Evolutionary conservation across 2,888 invertebrate species (phyloP), one percentile per base, ranked within the genome.

Genomic region (Acholoe squamosa): DNA sequence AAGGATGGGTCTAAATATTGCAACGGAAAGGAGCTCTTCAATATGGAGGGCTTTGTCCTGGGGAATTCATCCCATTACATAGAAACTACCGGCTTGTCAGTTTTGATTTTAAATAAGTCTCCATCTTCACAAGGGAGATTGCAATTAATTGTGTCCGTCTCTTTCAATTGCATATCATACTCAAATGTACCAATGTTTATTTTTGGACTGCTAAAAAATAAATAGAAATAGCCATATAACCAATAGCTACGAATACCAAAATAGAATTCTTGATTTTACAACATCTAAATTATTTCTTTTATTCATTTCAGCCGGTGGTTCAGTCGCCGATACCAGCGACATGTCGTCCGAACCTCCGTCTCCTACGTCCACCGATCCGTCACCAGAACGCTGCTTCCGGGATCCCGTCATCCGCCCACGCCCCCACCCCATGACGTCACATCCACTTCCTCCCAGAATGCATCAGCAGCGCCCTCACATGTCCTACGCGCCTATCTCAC

Each of bases 301-400:
- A 7, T 19, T 84, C 51, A 7, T 86, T 86, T 25, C 86, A 86
- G 86, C 56, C 54, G 19, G 84, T 34, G 43, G 51, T 22, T 86
- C 52, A 14, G 25, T 54, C 16, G 54, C 86, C 25, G 86, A 86
- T 54, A 19, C 86, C 31, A 86, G 86, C 31, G 86, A 86, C 33
- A 86, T 86, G 56, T 86, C 86, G 54, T 86, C 86, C 0, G 54
- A 86, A 10, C 86, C 86, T 28, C 86, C 86, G 52, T 86, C 86
- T 1, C 86, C 86, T 12, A 86, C 86, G 19, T 86, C 86, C 19
- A 86, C 86, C 28, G 86, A 86, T 28, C 86, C 86, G 31, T 86
- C 86, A 54, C 86, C 86, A 14, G 86, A 86, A 86, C 86, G 86
- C 86, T 86, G 56, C 52, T 12, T 86, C 25, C 52, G 86, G 86